phyloP scores from a whole-genome alignment of 2,888 invertebrate genomes.

The Andrena marginata region DNA sequence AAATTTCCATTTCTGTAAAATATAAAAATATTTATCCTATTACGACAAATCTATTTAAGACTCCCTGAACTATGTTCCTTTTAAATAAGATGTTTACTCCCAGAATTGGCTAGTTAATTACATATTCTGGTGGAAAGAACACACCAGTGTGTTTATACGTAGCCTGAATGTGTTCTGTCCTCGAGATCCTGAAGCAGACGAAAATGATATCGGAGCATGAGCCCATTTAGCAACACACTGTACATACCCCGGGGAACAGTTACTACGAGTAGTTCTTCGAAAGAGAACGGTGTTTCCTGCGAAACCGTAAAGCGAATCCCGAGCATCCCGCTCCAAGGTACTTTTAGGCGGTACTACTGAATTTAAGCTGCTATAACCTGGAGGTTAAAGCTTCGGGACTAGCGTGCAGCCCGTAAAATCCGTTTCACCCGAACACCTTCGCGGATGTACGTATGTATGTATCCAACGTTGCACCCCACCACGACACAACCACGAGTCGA shows the following conservation, averaged over 20 bases:
- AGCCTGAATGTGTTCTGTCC: background rate
- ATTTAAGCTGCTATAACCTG: constrained; percentile 71
- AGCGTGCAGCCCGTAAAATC: constrained; percentile 65
- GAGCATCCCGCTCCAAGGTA: constrained; percentile 64
- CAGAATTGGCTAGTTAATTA: background rate
- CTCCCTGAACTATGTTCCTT: background rate
- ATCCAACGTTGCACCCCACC: constrained; percentile 8
- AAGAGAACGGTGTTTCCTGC: constrained; percentile 64
- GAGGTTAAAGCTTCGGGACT: constrained; percentile 58
- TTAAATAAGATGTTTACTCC: background rate
- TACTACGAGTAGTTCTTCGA: constrained; percentile 50
- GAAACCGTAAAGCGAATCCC: constrained; percentile 71
- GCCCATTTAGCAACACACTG: constrained; percentile 59
- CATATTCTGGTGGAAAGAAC: background rate
- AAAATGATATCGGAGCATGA: constrained; percentile 53
- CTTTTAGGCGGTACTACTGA: constrained; percentile 65
- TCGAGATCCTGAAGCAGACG: constrained; percentile 4
- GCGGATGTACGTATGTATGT: constrained; percentile 14
- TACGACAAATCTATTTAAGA: too few species aligned
- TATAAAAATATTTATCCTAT: too few species aligned
- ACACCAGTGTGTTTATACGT: background rate
- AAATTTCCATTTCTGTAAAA: too few species aligned
- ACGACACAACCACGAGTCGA: constrained; percentile 18
- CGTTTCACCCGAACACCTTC: constrained; percentile 63
- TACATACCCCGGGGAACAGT: constrained; percentile 62